Evolutionary conservation across 2,113 vertebrate species (phyloP).

Genomic region (Tauraco erythrolophus): DNA sequence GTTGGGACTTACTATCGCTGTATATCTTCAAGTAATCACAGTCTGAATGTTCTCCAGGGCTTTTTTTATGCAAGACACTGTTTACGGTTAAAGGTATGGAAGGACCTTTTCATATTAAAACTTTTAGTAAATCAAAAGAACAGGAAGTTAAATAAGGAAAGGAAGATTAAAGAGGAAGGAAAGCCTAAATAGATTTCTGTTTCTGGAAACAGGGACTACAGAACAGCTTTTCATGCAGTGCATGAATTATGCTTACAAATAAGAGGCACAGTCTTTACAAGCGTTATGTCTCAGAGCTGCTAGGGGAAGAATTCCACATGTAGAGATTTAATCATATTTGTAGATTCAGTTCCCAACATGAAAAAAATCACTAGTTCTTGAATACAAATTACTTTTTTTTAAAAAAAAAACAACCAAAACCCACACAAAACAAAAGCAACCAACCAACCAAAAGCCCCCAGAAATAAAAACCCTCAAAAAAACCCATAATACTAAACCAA

Average conservation of each 20-base stretch:
- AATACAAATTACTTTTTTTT: neutral
- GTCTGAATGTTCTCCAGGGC: slow-evolving; percentile 6
- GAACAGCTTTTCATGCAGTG: slow-evolving; percentile 50
- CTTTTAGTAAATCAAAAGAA: neutral
- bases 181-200: slow-evolving; percentile 28
- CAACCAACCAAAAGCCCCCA: too few relatives aligned
- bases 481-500: neutral
- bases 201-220: slow-evolving; percentile 49
- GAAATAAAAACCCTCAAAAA: too few relatives aligned
- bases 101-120: slow-evolving; percentile 22
- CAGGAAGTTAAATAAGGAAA: slow-evolving; percentile 23
- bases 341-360: neutral
- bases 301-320: neutral
- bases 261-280: slow-evolving; percentile 3
- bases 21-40: neutral
- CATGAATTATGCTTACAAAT: slow-evolving; percentile 45
- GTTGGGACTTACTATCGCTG: neutral
- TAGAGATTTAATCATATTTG: neutral
- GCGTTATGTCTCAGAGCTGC: neutral
- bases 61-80: neutral
- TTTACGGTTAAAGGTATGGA: slow-evolving; percentile 42
- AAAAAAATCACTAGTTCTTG: neutral
- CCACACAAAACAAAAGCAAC: too few relatives aligned
- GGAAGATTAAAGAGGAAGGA: slow-evolving; percentile 56
- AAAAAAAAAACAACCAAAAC: neutral